Base-by-base conservation (phyloP, 1,140 invertebrate genomes). In the Trichonephila inaurata region DNA sequence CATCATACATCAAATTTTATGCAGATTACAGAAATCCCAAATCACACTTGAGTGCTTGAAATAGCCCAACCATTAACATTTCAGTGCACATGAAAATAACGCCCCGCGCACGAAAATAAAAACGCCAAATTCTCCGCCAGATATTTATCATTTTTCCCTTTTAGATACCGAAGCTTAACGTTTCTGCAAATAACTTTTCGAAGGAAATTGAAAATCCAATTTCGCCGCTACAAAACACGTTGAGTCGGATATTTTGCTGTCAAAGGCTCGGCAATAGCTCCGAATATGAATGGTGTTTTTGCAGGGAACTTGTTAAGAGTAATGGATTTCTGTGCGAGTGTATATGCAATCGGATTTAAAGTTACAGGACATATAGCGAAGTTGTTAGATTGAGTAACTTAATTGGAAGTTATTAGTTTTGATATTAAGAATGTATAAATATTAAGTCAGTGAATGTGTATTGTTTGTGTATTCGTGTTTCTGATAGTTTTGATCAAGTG, bases 201-300 rank as follows among this genome's bases (percentile, higher is more conserved):
- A 69, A 69, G 66, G 66, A 69, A 69, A 69, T 69, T 69, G 66
- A 69, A 69, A 69, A 69, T 69, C 66, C 66, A 69, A 69, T 69
- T 69, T 69, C 66, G 66, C 10, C 7, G 24, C 66, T 24, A 51
- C 4, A 51, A 8, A 51, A 51, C 51, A 51, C 51, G 51, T 51
- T 24, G 21, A 28, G 66, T 69, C 66, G 66, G 66, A 69, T 69
- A 69, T 69, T 69, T 69, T 21, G 24, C 66, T 69, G 66, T 69
- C 66, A 69, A 69, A 69, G 66, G n/a, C n/a, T 69, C 24, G 51
- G 51, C 51, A 69, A 24, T 69, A 10, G 66, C 66, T 28, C 6
- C 24, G 66, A n/a, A 24, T 69, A 69, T 69, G 66, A 69, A 69
- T 69, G 66, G 24, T 69, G n/a, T 69, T 69, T 69, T 69, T 69